Percentiles rank a stretch among this genome's conserved stretches.
Conservation (phyloP, 1,140 invertebrate species). For the Drosophila pseudoananassae region DNA sequence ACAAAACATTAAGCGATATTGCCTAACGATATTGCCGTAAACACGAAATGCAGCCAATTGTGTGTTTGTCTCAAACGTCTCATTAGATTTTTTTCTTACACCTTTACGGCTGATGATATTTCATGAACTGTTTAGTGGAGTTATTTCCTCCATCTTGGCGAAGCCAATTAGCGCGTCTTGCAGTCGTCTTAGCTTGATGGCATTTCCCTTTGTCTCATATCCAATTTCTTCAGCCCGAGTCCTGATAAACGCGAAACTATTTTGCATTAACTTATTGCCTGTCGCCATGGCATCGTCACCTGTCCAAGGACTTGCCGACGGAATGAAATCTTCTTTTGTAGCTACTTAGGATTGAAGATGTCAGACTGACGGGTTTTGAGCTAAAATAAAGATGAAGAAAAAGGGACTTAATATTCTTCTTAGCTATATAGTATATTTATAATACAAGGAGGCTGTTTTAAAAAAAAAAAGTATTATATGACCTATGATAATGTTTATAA, state of each 20-base stretch:
- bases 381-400: not conserved
- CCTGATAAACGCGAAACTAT: constrained; percentile 35
- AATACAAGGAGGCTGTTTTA: no score
- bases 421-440: not conserved
- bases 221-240: constrained; percentile 3
- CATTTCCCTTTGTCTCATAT: constrained; percentile 24
- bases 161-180: constrained; percentile 42
- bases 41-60: constrained; percentile 51
- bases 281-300: constrained; percentile 45
- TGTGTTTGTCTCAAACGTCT: constrained; percentile 39
- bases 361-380: not conserved
- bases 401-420: not conserved
- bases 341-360: constrained; percentile 1
- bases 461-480: no score
- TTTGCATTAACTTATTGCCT: constrained; percentile 52
- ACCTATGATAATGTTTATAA: no score
- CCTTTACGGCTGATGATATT: constrained; percentile 62
- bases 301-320: constrained; percentile 18
- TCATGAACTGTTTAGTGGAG: constrained; percentile 39
- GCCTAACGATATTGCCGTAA: constrained; percentile 58
- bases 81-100: constrained; percentile 41
- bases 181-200: constrained; percentile 22
- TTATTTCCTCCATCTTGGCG: constrained; percentile 1
- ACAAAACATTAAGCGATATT: constrained; percentile 40
- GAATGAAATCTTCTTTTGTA: constrained; percentile 4